Evolutionary conservation across 2,888 invertebrate species (phyloP), one percentile per base, ranked within the genome.

Genomic region (Drosophila formosana): DNA sequence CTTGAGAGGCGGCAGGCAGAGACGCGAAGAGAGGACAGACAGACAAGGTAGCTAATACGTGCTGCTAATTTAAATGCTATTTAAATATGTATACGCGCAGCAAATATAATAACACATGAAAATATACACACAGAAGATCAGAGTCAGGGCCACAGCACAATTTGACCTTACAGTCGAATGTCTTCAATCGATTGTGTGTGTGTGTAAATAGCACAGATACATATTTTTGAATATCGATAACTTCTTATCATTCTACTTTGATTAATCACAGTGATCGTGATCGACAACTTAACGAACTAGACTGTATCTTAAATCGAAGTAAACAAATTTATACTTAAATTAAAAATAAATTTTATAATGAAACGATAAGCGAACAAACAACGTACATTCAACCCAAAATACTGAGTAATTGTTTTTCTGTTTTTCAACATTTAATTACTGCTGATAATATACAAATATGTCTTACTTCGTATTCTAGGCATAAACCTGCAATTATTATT

Each of bases 41-140:
- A 25, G 58, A 41, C 39, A 41, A 51, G 55, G 34, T 39, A 56
- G 60, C 57, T 75, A 64, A 75, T 64, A 75, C 76, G 75, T 75
- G 75, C 63, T 75, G 72, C 66, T 72, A 50, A 75, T 78, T 78
- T 75, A 69, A 73, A 76, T 77, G 55, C 51, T 72, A 70, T 76
- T 69, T 76, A 70, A 73, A 71, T 72, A 62, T 60, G 11, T 50
- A 53, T 68, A 65, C 46, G 53, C 66, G 72, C 66, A 67, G 57
- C 60, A 58, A 67, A 73, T 64, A 74, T 82, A 74, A 70, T 80
- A 71, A 65, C 63, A 71, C 72, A 67, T 66, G 52, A 62, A 72
- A 73, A 72, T 60, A 81, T 60, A 81, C 57, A 81, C 60, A 85
- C 85, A 86, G 80, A 81, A 89, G 90, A 90, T 88, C 90, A 90